Base-by-base conservation (phyloP, 2,797 vertebrate species). In the Pipistrellus pipistrellus region DNA sequence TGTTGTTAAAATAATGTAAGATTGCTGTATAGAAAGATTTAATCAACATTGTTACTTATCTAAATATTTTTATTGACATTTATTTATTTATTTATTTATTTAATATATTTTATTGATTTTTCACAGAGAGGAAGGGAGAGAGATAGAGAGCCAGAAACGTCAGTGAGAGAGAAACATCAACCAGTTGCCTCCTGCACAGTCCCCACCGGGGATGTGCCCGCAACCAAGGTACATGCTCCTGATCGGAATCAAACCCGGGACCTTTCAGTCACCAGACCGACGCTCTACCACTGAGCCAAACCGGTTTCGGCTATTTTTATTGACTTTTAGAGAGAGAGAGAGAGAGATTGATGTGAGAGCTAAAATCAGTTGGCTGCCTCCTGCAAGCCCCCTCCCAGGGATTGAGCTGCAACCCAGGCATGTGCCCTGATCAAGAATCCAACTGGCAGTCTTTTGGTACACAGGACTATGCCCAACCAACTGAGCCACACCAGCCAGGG, bases 11-110 rank as follows among this genome's bases (percentile, higher is more conserved):
- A 3, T 75, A 81, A 64, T 91, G 1, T 90, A 83, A 89, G 59
- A 90, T 53, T 72, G 30, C 88, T 48, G 11, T 72, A 81, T 53
- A 76, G 88, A 85, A 59, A 55, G 44, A 77, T 87, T 90, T 83
- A 89, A 21, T 87, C 38, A 92, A n/a, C 14, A n/a, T 25, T 1
- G 6, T n/a, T 64, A n/a, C 14, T 59, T 59, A 59, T 13, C 57
- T 59, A 59, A 27, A 59, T 17, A n/a, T n/a, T 64, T 64, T 64
- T 64, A n/a, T 64, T 64, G 62, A n/a, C 15, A n/a, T 64, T n/a
- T n/a, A 64, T 38, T 38, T 4, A 38, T 38, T 38, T 4, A 38
- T 38, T 38, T 38, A 38, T 38, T 38, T 38, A 38, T 38, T 38
- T 4, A 38, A 38, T 38, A 38, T 38, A 38, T 38, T 38, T 38